Base-by-base conservation (phyloP, 1,140 invertebrate genomes). In the Vanessa atalanta region DNA sequence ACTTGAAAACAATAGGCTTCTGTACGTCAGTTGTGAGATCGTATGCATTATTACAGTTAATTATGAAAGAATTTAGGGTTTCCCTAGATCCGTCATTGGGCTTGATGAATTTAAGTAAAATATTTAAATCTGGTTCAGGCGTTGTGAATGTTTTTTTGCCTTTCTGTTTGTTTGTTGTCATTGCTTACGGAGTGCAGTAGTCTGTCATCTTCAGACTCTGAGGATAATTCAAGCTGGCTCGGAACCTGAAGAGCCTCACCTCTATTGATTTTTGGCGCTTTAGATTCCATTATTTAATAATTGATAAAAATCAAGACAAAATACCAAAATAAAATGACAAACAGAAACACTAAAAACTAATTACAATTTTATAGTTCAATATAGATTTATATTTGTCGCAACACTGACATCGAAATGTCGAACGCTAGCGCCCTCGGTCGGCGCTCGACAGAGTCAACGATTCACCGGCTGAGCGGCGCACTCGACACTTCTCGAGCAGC, bases 31-130 rank as follows among this genome's bases (percentile, higher is more conserved):
- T 48, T 7, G 76, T 69, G 5, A 72, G 48, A 1, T 71, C 57
- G 15, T 37, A 68, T 0, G 72, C 76, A 47, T 68, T 74, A 9
- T 78, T 43, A 13, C 76, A 73, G 50, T 78, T 74, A 47, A 55
- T 60, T 11, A 78, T 15, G 16, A 78, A 78, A 15, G 72, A 68
- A 23, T 73, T 74, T 47, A 70, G 16, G 12, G 65, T 73, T 70
- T 20, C 20, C 20, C 20, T 20, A 20, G 20, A 20, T 20, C 20
- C 20, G 20, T 20, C 20, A 20, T 20, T 67, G 53, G 31, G 67
- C 60, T 72, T 73, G 8, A 73, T 51, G 26, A 73, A 73, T 73
- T 68, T 68, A 37, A 72, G 65, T 47, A 72, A 47, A n/a, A 57
- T 72, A 20, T 64, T 72, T 2, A 72, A 15, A 23, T 72, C 69